Evolutionary conservation across 2,888 invertebrate genomes (phyloP).

Genomic region (Didymodactylos carnosus): DNA sequence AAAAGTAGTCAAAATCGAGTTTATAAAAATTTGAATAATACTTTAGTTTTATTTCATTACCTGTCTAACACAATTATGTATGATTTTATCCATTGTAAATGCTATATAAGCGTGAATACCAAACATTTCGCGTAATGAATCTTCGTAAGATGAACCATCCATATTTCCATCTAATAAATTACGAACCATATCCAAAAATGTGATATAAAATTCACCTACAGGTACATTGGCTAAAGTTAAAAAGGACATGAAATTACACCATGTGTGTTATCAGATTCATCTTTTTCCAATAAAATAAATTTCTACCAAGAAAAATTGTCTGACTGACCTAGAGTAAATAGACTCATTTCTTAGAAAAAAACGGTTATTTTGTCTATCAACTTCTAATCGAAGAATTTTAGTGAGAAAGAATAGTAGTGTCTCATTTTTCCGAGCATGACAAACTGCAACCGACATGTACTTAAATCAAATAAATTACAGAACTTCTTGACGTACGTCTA

Average conservation of each 20-base stretch:
- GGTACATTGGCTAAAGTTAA: neutral
- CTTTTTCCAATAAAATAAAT: no score
- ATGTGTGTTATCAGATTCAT: no score
- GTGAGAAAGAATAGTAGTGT: neutral
- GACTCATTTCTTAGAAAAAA: no score
- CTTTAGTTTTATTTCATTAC: constrained; percentile 32
- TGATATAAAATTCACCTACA: constrained; percentile 67
- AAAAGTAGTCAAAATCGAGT: neutral
- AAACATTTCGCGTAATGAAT: constrained; percentile 82
- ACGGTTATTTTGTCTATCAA: no score
- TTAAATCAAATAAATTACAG: neutral
- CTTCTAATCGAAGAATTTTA: no score
- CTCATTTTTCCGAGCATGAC: neutral
- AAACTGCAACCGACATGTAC: no score
- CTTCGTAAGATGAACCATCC: constrained; percentile 73
- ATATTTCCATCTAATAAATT: constrained; percentile 84
- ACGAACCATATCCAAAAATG: constrained; percentile 77
- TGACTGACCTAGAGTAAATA: no score
- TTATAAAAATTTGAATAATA: neutral
- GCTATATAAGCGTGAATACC: constrained; percentile 87
- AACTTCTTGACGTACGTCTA: no score
- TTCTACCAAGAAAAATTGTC: no score
- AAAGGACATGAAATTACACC: no score
- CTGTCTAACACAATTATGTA: constrained; percentile 64
- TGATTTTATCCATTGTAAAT: constrained; percentile 80